Base-by-base conservation (phyloP, 2,113 vertebrate genomes). In the Microtus richardsoni region DNA sequence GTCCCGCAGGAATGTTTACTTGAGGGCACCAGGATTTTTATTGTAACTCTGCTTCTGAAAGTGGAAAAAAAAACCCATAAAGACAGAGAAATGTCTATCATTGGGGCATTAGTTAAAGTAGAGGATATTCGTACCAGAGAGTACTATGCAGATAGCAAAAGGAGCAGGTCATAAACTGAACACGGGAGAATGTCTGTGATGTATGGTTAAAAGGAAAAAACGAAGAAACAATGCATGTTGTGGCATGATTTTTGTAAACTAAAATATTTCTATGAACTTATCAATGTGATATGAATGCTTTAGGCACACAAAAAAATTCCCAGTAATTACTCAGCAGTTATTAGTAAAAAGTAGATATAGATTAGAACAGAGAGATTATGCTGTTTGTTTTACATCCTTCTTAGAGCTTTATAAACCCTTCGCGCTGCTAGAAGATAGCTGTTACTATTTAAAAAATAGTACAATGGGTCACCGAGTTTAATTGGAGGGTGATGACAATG, bases 171-270 rank as follows among this genome's bases (percentile, higher is more conserved):
- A 33, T 4, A 87, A 13, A 10, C 14, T 73, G 41, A 80, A 82
- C n/a, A 36, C 30, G 17, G 54, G 44, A 58, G 74, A 66, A 71
- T n/a, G 33, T 47, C 8, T 39, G 47, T n/a, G 28, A 52, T 52
- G 60, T 16, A 7, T 60, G 26, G 22, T 52, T 66, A 68, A 52
- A 82, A 68, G 4, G 17, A 75, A 83, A 91, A 79, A 41, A 8
- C 9, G 64, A 70, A 12, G 64, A 64, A 77, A 89, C 5, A 66
- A 10, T 10, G 14, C 24, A 30, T 10, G 58, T 30, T 70, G 5
- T 41, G 30, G 49, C 58, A 88, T 10, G 44, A 74, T 54, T 95
- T 89, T 96, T 78, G 8, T 68, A 60, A 89, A 96, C 36, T 12
- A 41, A 88, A 91, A 58, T 7, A 89, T 93, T 79, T 49, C 28